Conservation (phyloP, 2,113 vertebrate species). For the Odontophorus gujanensis region DNA sequence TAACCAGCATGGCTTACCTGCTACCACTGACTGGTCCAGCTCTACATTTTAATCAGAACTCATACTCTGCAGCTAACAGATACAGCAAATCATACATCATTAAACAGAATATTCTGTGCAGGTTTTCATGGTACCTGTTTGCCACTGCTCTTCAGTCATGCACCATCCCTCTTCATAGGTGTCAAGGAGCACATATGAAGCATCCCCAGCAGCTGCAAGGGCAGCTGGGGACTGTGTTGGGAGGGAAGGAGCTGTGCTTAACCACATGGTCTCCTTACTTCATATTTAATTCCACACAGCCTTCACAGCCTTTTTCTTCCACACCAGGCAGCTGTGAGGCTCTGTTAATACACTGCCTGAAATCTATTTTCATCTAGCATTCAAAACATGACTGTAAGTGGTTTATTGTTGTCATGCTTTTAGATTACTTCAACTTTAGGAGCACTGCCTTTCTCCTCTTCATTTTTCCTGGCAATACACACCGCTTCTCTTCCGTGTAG, state of each 20-base stretch:
- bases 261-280: neutral
- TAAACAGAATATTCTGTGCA: neutral
- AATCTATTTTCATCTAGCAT: conserved; percentile 56
- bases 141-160: neutral
- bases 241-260: neutral
- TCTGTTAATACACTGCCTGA: conserved; percentile 28
- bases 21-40: neutral
- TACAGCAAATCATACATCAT: conserved; percentile 26
- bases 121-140: neutral
- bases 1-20: neutral
- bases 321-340: neutral
- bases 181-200: neutral
- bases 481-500: neutral
- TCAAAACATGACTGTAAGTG: conserved; percentile 48
- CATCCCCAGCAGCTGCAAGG: neutral
- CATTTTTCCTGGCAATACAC: conserved; percentile 49
- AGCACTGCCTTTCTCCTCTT: conserved; percentile 33
- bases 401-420: conserved; percentile 53
- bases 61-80: conserved; percentile 27
- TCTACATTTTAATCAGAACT: conserved; percentile 10
- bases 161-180: neutral
- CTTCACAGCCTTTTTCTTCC: neutral
- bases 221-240: neutral
- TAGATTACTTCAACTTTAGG: conserved; percentile 53
- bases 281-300: conserved; percentile 6